Evolutionary conservation across 2,888 invertebrate species (phyloP).

Genomic region (Drosophila meridiana): DNA sequence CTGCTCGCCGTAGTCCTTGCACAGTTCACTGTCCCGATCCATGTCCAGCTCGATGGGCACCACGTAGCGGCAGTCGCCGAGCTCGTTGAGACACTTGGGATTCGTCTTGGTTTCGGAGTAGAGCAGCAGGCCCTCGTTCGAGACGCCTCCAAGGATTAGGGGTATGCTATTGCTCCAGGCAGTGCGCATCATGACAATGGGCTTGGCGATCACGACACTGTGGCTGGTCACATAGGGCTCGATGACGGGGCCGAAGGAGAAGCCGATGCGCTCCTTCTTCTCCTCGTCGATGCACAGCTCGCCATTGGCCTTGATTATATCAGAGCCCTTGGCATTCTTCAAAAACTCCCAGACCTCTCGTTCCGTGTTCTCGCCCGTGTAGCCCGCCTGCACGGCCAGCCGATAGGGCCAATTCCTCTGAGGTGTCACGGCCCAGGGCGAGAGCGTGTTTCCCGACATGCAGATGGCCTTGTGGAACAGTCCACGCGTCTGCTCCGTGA

Average conservation of each 20-base stretch:
- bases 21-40: slow-evolving; percentile 80
- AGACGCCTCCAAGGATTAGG: slow-evolving; percentile 83
- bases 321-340: slow-evolving; percentile 76
- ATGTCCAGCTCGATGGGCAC: slow-evolving; percentile 83
- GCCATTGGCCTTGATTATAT: slow-evolving; percentile 82
- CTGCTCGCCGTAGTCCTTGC: slow-evolving; percentile 81
- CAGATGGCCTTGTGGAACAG: slow-evolving; percentile 84
- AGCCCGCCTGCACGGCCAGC: slow-evolving; percentile 82
- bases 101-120: slow-evolving; percentile 81
- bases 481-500: slow-evolving; percentile 85
- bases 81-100: slow-evolving; percentile 82
- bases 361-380: slow-evolving; percentile 82
- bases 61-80: slow-evolving; percentile 82
- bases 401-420: slow-evolving; percentile 82
- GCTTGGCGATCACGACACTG: slow-evolving; percentile 82
- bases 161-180: slow-evolving; percentile 84
- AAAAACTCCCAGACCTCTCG: slow-evolving; percentile 83
- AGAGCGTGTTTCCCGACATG: slow-evolving; percentile 84
- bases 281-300: slow-evolving; percentile 82
- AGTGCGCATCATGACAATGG: slow-evolving; percentile 82
- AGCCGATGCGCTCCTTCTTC: slow-evolving; percentile 82
- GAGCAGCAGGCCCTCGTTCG: slow-evolving; percentile 83
- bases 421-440: slow-evolving; percentile 83
- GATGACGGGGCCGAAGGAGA: slow-evolving; percentile 84
- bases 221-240: slow-evolving; percentile 83